Base-by-base conservation (phyloP, 2,113 vertebrate species). In the human region DNA sequence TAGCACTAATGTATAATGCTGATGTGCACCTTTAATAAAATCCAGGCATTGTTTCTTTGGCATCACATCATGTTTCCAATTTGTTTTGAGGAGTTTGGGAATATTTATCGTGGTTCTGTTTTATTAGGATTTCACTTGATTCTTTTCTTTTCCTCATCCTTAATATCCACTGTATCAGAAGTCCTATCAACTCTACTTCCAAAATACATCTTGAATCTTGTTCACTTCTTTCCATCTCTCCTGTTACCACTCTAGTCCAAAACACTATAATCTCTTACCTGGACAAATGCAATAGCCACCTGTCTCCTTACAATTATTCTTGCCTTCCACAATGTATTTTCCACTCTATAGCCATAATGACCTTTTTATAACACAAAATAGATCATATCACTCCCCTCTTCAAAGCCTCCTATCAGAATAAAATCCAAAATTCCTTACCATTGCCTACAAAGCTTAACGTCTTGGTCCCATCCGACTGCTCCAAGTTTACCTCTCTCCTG, bases 1-100 rank as follows among this genome's bases (percentile, higher is more conserved):
- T n/a, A 94, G 38, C 48, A 83, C 78, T 66, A 84, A 92, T n/a
- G 45, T 73, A 92, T 66, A 94, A 97, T 38, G 48, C 32, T 80
- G 57, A 57, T 59, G 43, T 79, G 8, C 76, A 88, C 25, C 20
- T 72, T 91, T 88, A 83, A 92, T 50, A 73, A 89, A 94, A 92
- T 18, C 7, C 35, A 87, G 25, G 57, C 70, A 76, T 66, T 78
- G 27, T 68, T 81, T 87, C 57, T 66, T 20, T 87, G 75, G 45
- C 35, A 96, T n/a, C 11, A 11, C 22, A 84, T 72, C 14, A 48
- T 85, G 48, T n/a, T 86, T 97, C 66, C 8, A n/a, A 76, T 81
- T 97, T 93, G 23, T 90, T 90, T 48, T 68, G 40, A 45, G 57
- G n/a, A 86, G 12, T 57, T 38, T 43, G 5, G 30, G 40, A 25